Conservation (phyloP, 1,140 invertebrate species). For the Microplitis demolitor region DNA sequence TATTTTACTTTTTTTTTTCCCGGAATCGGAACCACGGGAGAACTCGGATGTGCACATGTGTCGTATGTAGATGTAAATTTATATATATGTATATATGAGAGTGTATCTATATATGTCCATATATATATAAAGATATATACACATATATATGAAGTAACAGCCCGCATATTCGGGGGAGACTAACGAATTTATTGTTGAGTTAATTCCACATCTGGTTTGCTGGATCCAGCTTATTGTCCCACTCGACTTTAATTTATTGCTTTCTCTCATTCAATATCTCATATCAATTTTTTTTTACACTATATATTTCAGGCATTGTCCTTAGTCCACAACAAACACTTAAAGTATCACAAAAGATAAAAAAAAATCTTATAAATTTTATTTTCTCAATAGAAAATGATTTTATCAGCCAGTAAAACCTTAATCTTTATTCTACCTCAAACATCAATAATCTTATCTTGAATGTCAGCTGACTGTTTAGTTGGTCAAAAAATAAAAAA, state of each 20-base stretch:
- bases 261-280: neutral
- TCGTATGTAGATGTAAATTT: constrained; percentile 3
- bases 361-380: too few species aligned
- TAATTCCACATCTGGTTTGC: constrained; percentile 14
- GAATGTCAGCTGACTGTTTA: too few species aligned
- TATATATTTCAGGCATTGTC: too few species aligned
- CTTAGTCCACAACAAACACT: too few species aligned
- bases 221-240: constrained; percentile 19
- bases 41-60: constrained; percentile 5
- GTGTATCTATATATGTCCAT: neutral
- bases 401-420: too few species aligned
- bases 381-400: too few species aligned
- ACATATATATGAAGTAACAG: neutral
- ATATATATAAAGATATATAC: neutral
- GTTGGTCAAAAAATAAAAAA: too few species aligned
- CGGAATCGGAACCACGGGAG: constrained; percentile 13
- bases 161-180: constrained; percentile 7
- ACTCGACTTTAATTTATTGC: constrained; percentile 25
- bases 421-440: too few species aligned
- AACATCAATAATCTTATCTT: too few species aligned
- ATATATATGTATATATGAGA: neutral
- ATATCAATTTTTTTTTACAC: neutral
- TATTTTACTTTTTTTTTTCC: neutral
- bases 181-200: constrained; percentile 30
- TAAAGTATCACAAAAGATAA: too few species aligned